phyloP scores from a whole-genome alignment of 2,888 invertebrate species.

The Synanthedon andrenaeformis region DNA sequence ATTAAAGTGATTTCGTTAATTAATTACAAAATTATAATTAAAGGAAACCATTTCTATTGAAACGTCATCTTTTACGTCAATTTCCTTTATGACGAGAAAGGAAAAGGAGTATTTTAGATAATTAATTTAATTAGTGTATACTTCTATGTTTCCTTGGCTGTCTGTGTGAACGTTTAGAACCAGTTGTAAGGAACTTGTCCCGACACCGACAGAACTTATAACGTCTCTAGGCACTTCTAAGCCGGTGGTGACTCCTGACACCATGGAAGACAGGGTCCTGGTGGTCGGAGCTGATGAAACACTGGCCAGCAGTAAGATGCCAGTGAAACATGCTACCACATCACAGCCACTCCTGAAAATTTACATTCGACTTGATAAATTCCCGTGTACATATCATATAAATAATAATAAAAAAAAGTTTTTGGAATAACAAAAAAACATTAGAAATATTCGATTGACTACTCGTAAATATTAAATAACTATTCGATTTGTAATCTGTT shows the following conservation, averaged over 20 bases:
- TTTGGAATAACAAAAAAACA: too few species aligned
- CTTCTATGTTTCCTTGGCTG: constrained; percentile 54
- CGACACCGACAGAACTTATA: constrained; percentile 36
- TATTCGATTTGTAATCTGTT: too few species aligned
- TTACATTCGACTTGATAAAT: neutral
- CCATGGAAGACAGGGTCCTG: constrained; percentile 22
- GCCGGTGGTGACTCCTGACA: constrained; percentile 48
- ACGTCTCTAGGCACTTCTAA: constrained; percentile 47
- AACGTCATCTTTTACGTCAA: neutral
- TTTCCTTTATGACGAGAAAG: neutral
- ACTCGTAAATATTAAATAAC: too few species aligned
- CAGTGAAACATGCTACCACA: constrained; percentile 17
- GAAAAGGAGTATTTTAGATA: neutral
- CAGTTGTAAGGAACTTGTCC: constrained; percentile 46
- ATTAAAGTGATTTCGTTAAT: too few species aligned
- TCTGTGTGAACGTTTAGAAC: constrained; percentile 58
- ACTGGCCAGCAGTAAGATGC: constrained; percentile 18
- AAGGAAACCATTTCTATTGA: too few species aligned
- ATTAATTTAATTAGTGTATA: constrained; percentile 35
- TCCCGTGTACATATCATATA: too few species aligned
- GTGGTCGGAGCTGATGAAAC: constrained; percentile 31
- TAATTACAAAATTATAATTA: too few species aligned
- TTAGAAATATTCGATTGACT: too few species aligned
- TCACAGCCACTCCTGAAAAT: constrained; percentile 35
- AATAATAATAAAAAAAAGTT: too few species aligned